A percentile compares a stretch with the other conserved stretches of the same genome.
phyloP scores from a whole-genome alignment of 2,797 vertebrate genomes.

The Sternotherus odoratus region DNA sequence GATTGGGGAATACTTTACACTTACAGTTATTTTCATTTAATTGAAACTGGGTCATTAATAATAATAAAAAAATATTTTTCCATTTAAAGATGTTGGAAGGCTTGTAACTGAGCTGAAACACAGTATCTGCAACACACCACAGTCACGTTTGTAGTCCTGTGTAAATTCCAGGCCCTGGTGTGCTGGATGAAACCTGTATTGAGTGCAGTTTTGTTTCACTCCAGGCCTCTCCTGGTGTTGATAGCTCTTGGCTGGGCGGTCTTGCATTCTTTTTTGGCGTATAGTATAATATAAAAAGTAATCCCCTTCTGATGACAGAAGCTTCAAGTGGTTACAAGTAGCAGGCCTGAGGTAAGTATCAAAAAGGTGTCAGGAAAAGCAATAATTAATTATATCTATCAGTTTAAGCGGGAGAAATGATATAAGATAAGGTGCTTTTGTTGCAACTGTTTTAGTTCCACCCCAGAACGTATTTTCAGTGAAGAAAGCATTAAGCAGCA shows the following conservation, averaged over 20 bases:
- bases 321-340: conserved; percentile 81
- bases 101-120: conserved; percentile 1
- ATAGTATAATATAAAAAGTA: conserved; percentile 46
- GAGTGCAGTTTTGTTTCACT: conserved; percentile 44
- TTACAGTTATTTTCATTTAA: conserved; percentile 3
- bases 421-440: conserved; percentile 6
- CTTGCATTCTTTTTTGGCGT: conserved; percentile 15
- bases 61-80: not conserved
- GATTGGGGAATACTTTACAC: conserved; percentile 18
- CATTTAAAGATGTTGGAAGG: not conserved
- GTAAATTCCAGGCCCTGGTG: not conserved
- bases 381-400: conserved; percentile 62
- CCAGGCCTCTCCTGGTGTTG: conserved; percentile 72
- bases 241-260: conserved; percentile 76
- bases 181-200: not conserved
- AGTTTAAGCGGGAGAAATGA: conserved; percentile 50
- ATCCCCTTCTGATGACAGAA: conserved; percentile 76
- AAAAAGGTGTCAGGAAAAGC: conserved; percentile 67
- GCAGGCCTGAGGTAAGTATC: conserved; percentile 70
- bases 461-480: not conserved
- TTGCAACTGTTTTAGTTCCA: conserved; percentile 37
- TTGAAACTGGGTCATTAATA: not conserved
- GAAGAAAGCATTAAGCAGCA: conserved; percentile 35
- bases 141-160: not conserved
- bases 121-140: not conserved